Conservation (phyloP, 2,797 vertebrate species). For the Coregonus sp. region DNA sequence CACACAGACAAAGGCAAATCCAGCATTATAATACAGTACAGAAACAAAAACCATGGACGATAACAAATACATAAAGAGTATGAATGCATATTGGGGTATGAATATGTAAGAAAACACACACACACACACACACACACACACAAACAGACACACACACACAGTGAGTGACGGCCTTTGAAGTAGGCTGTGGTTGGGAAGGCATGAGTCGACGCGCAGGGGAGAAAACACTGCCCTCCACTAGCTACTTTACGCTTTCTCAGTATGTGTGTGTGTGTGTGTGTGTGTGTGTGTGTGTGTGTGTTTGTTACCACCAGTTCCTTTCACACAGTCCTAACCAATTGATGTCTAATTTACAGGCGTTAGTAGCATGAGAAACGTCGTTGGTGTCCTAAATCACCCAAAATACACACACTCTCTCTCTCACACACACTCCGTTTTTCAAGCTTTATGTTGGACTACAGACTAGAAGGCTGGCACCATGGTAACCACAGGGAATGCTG, state of each 20-base stretch:
- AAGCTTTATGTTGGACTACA: background rate
- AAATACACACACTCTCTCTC: background rate
- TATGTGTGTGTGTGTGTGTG: constrained; percentile 5
- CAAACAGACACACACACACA: constrained; percentile 3
- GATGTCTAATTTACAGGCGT: constrained; percentile 51
- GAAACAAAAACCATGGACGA: constrained; percentile 24
- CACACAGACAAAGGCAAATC: constrained; percentile 22
- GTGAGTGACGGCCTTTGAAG: constrained; percentile 8
- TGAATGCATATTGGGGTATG: background rate
- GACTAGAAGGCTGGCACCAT: constrained; percentile 27
- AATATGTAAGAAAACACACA: constrained; percentile 4
- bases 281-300: constrained; percentile 8
- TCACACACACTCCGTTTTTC: background rate
- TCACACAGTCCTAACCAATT: constrained; percentile 43
- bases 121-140: background rate
- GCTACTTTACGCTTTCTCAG: constrained; percentile 18
- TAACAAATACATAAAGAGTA: constrained; percentile 24
- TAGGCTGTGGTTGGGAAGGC: constrained; percentile 30
- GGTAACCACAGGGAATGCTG: constrained; percentile 33
- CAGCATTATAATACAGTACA: background rate
- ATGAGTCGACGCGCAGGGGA: constrained; percentile 30
- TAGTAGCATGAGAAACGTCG: constrained; percentile 43
- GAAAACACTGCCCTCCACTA: constrained; percentile 44
- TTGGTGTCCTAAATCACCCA: constrained; percentile 19
- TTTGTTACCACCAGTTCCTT: constrained; percentile 29